A percentile compares a stretch with the other conserved stretches of the same genome.
Conservation (phyloP, 1,140 invertebrate genomes). For the Drosophila insularis region DNA sequence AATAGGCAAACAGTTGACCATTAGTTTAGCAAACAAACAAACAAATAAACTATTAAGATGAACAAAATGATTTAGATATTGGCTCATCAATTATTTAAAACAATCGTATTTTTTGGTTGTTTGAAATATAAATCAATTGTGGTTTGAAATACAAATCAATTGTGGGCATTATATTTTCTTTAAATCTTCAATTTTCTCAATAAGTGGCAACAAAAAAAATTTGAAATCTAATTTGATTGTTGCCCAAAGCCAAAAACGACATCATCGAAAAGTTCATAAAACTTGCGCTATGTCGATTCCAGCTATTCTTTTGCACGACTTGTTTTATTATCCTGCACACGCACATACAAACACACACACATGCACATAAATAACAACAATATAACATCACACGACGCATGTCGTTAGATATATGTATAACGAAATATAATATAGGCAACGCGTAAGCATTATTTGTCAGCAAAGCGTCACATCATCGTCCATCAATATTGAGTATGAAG, state of each 20-base stretch:
- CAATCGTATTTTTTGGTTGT: too few relatives aligned
- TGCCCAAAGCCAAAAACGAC: background rate
- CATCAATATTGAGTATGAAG: constrained; percentile 26
- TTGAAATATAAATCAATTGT: too few relatives aligned
- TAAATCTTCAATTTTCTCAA: background rate
- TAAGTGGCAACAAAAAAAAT: background rate
- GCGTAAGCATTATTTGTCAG: constrained; percentile 59
- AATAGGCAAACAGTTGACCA: background rate
- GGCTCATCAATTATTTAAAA: too few relatives aligned
- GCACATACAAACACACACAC: background rate
- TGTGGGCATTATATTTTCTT: too few relatives aligned
- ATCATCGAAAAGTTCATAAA: constrained; percentile 35
- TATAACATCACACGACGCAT: constrained; percentile 13
- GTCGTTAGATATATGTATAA: background rate
- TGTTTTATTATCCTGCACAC: constrained; percentile 54
- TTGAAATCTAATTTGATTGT: background rate
- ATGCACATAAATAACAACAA: background rate
- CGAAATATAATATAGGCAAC: constrained; percentile 3
- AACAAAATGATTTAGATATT: background rate
- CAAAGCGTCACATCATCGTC: constrained; percentile 52
- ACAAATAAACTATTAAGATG: too few relatives aligned
- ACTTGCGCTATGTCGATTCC: constrained; percentile 18
- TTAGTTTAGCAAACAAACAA: too few relatives aligned
- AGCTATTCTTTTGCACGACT: constrained; percentile 41
- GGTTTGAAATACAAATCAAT: too few relatives aligned